Conservation (phyloP, 2,888 invertebrate species). For the Aromia moschata region DNA sequence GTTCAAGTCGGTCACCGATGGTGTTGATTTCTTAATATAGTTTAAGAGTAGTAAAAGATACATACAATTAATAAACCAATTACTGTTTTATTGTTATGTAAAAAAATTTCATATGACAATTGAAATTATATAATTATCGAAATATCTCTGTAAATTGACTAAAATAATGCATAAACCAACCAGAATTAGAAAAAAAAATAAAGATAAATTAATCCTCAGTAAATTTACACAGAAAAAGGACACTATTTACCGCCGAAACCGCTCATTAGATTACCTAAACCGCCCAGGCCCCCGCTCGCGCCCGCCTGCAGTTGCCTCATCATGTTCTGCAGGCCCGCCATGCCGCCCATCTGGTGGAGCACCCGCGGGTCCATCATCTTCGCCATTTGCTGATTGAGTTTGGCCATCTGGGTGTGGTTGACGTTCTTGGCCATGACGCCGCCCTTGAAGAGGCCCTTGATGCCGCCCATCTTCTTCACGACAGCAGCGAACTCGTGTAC, state of each 20-base stretch:
- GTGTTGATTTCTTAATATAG: no score
- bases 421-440: conserved; percentile 99
- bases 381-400: conserved; percentile 99
- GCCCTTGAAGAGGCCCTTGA: conserved; percentile 98
- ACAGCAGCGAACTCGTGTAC: conserved; percentile 99
- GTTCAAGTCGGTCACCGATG: no score
- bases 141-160: conserved; percentile 10
- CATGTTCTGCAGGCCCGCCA: conserved; percentile 96
- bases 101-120: conserved; percentile 13
- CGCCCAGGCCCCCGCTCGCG: conserved; percentile 66
- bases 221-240: conserved; percentile 17
- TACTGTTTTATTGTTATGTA: conserved; percentile 17
- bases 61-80: conserved; percentile 8
- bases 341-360: conserved; percentile 96
- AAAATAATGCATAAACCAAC: conserved; percentile 9
- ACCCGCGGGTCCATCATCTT: conserved; percentile 99
- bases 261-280: conserved; percentile 68
- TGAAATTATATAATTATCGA: conserved; percentile 18
- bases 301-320: conserved; percentile 90
- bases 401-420: conserved; percentile 98
- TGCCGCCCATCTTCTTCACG: conserved; percentile 99
- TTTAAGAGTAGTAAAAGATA: neutral
- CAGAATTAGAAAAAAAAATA: conserved; percentile 4
- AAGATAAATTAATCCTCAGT: neutral
- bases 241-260: conserved; percentile 66